A percentile compares a stretch with the other conserved stretches of the same genome.
These are phyloP conservation scores for Odontomyia ornata DNA, from an alignment of 2,888 invertebrate genomes.

Conservation along the genomic window DNA sequence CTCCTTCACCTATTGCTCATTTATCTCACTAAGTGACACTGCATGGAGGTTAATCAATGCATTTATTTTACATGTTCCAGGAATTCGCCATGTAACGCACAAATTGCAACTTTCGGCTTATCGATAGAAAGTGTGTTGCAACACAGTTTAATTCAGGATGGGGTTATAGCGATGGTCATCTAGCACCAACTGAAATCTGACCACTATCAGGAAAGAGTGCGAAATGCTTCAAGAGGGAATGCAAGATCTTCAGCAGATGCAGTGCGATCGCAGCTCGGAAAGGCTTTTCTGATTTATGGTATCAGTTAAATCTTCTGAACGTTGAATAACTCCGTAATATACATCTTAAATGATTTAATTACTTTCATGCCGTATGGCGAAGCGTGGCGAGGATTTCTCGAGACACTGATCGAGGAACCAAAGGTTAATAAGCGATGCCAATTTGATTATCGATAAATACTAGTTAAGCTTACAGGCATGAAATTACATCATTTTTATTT, in stretches of 20 bases:
- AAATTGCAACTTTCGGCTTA: background rate
- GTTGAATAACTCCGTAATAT: conserved; percentile 14
- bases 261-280: background rate
- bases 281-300: conserved; percentile 27
- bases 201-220: conserved; percentile 3
- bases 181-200: conserved; percentile 20
- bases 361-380: background rate
- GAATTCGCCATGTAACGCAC: background rate
- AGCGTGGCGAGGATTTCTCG: background rate
- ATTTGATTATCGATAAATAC: conserved; percentile 39
- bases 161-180: conserved; percentile 24
- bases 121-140: background rate
- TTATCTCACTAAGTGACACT: background rate
- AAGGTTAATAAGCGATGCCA: conserved; percentile 40
- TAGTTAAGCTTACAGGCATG: background rate
- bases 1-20: background rate
- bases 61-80: background rate
- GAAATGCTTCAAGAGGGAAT: background rate
- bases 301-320: conserved; percentile 9
- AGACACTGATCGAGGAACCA: background rate
- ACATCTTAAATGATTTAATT: conserved; percentile 33
- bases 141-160: background rate
- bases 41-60: background rate
- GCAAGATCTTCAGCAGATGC: background rate
- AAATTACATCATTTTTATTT: conserved; percentile 27